Percentiles rank a stretch among this genome's conserved stretches.
These are phyloP conservation scores for Villa cingulata DNA, from an alignment of 2,888 invertebrate species.

Conservation along the genomic window DNA sequence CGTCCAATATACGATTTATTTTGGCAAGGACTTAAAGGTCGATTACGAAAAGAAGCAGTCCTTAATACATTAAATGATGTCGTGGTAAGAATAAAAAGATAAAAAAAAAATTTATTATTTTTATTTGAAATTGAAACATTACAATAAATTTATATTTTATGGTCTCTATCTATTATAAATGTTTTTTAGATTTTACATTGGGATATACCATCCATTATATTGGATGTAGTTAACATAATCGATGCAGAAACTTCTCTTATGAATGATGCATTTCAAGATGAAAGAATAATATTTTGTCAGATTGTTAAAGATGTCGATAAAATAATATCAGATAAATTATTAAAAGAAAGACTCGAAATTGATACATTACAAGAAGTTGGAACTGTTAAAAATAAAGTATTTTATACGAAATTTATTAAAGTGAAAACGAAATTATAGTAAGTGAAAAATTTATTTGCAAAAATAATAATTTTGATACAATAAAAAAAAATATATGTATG, in stretches of 20 bases:
- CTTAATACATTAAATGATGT: slow-evolving; percentile 60
- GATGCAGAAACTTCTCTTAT: slow-evolving; percentile 61
- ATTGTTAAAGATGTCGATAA: slow-evolving; percentile 69
- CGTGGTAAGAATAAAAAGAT: slow-evolving; percentile 49
- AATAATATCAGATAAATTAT: slow-evolving; percentile 69
- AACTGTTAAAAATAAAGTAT: slow-evolving; percentile 75
- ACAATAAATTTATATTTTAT: not conserved
- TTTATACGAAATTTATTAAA: slow-evolving; percentile 92
- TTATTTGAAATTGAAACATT: too few relatives aligned
- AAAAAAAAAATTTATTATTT: too few relatives aligned
- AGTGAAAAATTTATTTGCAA: slow-evolving; percentile 39
- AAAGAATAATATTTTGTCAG: slow-evolving; percentile 61
- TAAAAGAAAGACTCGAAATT: slow-evolving; percentile 86
- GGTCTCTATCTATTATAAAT: not conserved
- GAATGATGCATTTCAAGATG: slow-evolving; percentile 51
- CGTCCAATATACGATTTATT: slow-evolving; percentile 68
- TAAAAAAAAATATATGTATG: too few relatives aligned
- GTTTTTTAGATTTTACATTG: slow-evolving; percentile 54
- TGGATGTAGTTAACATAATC: slow-evolving; percentile 72
- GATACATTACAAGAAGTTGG: slow-evolving; percentile 88
- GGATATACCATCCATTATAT: slow-evolving; percentile 67
- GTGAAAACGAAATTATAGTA: slow-evolving; percentile 96
- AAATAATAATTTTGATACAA: not conserved
- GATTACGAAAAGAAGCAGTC: slow-evolving; percentile 64
- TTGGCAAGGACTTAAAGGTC: slow-evolving; percentile 61